Conservation (phyloP, 1,140 invertebrate species). For the Diuraphis noxia region DNA sequence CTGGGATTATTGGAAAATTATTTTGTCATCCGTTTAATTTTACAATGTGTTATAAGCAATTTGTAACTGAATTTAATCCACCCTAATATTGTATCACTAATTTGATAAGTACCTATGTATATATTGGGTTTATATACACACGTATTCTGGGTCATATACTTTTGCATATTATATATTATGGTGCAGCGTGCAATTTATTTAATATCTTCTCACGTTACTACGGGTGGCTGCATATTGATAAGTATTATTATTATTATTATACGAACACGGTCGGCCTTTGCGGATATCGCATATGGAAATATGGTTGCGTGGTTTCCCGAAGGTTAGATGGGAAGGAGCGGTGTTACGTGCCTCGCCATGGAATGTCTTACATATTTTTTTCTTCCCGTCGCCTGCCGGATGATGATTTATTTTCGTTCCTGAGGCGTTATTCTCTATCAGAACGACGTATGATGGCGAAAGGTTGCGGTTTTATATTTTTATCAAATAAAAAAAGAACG, state of each 20-base stretch:
- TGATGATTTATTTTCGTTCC: conserved; percentile 3
- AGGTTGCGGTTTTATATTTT: not conserved
- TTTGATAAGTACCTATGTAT: not conserved
- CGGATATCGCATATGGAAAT: not conserved
- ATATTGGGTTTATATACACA: not conserved
- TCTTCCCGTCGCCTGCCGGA: not conserved
- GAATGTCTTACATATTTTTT: conserved; percentile 10
- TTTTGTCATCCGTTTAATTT: not conserved
- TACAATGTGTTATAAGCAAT: not conserved
- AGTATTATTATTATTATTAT: conserved; percentile 4
- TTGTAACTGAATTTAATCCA: not conserved
- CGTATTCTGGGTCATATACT: not conserved
- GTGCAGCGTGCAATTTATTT: not conserved
- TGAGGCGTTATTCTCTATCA: not conserved
- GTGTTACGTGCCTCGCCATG: not conserved
- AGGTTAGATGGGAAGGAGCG: not conserved
- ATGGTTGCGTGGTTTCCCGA: not conserved
- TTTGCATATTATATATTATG: not conserved
- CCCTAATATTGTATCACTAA: not conserved
- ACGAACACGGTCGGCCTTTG: not conserved
- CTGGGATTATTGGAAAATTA: not conserved
- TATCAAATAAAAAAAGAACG: not conserved
- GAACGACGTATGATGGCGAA: conserved; percentile 2
- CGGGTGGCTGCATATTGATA: not conserved
- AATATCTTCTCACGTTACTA: not conserved